Percentiles rank a stretch among this genome's conserved stretches.
Conservation (phyloP, 2,888 invertebrate species). For the Drosophila fungiperda region DNA sequence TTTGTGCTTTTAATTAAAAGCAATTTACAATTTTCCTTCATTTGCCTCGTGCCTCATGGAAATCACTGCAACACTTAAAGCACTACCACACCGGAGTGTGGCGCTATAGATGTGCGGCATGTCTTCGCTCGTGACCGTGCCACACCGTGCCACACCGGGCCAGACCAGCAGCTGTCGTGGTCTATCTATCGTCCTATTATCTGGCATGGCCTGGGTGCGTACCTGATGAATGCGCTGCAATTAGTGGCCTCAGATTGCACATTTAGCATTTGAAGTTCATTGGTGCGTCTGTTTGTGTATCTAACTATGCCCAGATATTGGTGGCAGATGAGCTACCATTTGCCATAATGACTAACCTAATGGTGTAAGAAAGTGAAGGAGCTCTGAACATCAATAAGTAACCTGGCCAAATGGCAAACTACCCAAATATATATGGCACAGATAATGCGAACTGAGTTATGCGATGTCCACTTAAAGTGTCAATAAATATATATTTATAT, state of each 20-base stretch:
- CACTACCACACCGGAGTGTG: background rate
- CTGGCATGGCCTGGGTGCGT: slow-evolving; percentile 51
- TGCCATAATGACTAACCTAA: slow-evolving; percentile 40
- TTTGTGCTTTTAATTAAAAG: slow-evolving; percentile 83
- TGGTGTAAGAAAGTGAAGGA: slow-evolving; percentile 18
- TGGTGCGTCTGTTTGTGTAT: slow-evolving; percentile 3
- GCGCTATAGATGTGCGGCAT: background rate
- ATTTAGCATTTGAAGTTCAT: slow-evolving; percentile 58
- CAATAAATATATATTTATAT: background rate
- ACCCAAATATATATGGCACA: slow-evolving; percentile 13
- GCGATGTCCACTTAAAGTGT: background rate
- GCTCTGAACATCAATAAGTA: slow-evolving; percentile 15
- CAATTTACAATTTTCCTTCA: slow-evolving; percentile 80
- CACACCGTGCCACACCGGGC: background rate
- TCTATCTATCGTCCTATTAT: slow-evolving; percentile 46
- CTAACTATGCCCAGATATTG: slow-evolving; percentile 50
- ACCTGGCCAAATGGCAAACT: slow-evolving; percentile 1
- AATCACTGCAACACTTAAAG: slow-evolving; percentile 43
- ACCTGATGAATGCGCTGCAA: slow-evolving; percentile 76
- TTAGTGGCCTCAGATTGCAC: slow-evolving; percentile 77
- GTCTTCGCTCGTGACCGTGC: background rate
- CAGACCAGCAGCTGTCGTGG: slow-evolving; percentile 26
- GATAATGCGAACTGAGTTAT: slow-evolving; percentile 12
- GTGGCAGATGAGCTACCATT: slow-evolving; percentile 47
- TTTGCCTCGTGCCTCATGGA: slow-evolving; percentile 57